Evolutionary conservation across 2,888 invertebrate species (phyloP), one percentile per base, ranked within the genome.

Genomic region (Agonopterix alstromeriana): DNA sequence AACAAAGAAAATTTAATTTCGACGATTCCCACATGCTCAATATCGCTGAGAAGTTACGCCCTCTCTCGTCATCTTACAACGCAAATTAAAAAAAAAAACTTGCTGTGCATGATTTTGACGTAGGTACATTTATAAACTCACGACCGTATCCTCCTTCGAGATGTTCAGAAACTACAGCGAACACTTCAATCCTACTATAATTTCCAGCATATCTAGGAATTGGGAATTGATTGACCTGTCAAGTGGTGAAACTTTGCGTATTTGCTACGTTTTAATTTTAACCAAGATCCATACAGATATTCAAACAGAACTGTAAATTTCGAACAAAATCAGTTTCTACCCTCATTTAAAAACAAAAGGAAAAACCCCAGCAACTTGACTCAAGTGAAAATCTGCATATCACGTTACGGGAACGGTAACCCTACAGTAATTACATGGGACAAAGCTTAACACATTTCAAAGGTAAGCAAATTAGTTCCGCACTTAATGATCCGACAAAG

Each of bases 401-500:
- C 84, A 82, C 79, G 78, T 77, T 73, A 80, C 81, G 60, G 77
- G 75, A 62, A 73, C 75, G 66, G 67, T 74, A 68, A 73, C 79
- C 77, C 75, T 57, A 62, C 73, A 70, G 77, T 80, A 84, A 88
- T 87, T 84, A 83, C 76, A 68, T 75, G 78, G 77, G 77, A 82
- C 80, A 80, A 77, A 81, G 83, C 77, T 77, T 80, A 80, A 81
- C 87, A 86, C 87, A 83, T 88, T 87, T 83, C 84, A 86, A 86
- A 88, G 86, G 87, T 87, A 86, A 85, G 85, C 87, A 87, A 88
- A 88, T 88, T 88, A 88, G 86, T 86, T 86, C 84, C 83, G 76
- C 76, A 86, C 80, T 85, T 88, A 88, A 87, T 88, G 87, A 85
- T 82, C 87, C 87, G 85, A 84, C 87, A 86, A 87, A 82, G 85